Conservation (phyloP, 2,888 invertebrate genomes). For the Drosophila anomalata region DNA sequence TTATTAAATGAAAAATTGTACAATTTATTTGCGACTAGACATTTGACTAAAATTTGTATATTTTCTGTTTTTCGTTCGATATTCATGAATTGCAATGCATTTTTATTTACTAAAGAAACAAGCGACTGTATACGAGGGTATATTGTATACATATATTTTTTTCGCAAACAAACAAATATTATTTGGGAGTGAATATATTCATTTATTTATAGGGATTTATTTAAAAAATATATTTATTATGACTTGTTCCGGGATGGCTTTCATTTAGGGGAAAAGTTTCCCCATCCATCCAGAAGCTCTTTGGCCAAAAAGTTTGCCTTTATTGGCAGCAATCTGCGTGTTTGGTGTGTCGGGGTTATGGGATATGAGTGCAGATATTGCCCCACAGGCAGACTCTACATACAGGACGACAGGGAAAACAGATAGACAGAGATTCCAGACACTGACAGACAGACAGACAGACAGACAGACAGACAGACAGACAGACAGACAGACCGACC, state of each 20-base stretch:
- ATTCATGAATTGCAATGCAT: not conserved
- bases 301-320: conserved; percentile 36
- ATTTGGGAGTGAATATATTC: not conserved
- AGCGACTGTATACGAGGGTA: not conserved
- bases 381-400: conserved; percentile 7
- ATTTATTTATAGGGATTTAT: not conserved
- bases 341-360: conserved; percentile 20
- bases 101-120: not conserved
- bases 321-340: conserved; percentile 66
- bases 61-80: not conserved
- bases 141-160: not conserved
- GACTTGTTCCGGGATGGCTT: not conserved
- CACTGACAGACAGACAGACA: conserved; percentile 32
- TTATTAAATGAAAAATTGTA: not conserved
- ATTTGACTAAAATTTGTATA: not conserved
- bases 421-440: conserved; percentile 35
- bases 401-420: conserved; percentile 1
- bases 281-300: conserved; percentile 11
- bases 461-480: conserved; percentile 27
- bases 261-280: conserved; percentile 13
- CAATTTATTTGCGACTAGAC: not conserved
- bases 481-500: conserved; percentile 33
- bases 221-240: no score
- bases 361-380: not conserved
- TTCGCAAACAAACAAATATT: not conserved